Percentiles rank a stretch among this genome's conserved stretches.
phyloP scores from a whole-genome alignment of 2,888 invertebrate genomes.

The Hypena proboscidalis region DNA sequence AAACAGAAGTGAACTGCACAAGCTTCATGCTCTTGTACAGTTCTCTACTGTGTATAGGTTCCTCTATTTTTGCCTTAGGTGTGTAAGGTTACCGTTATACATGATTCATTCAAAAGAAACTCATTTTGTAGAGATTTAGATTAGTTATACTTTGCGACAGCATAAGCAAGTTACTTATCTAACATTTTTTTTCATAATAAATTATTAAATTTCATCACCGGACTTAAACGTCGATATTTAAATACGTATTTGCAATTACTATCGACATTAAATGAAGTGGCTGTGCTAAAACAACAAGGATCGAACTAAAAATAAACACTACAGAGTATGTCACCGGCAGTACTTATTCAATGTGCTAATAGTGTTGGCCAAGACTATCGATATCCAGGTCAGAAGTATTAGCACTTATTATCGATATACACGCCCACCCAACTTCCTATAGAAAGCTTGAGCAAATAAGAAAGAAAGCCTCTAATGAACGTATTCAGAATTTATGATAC shows the following conservation, averaged over 20 bases:
- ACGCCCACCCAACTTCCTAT: constrained; percentile 60
- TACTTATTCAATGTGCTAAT: constrained; percentile 42
- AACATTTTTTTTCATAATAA: no score
- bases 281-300: not conserved
- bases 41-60: no score
- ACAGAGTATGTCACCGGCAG: not conserved
- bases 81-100: constrained; percentile 19
- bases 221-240: no score
- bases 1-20: no score
- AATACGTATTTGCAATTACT: no score
- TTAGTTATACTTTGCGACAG: constrained; percentile 3
- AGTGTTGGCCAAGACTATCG: constrained; percentile 49
- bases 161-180: no score
- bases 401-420: constrained; percentile 63
- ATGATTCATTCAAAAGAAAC: constrained; percentile 13
- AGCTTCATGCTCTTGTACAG: no score
- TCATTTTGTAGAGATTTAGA: not conserved
- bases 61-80: not conserved
- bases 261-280: no score
- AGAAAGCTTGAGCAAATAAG: constrained; percentile 71
- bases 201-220: no score
- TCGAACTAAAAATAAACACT: not conserved
- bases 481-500: constrained; percentile 59
- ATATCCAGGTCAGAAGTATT: constrained; percentile 71
- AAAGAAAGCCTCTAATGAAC: constrained; percentile 62